Conservation (phyloP, 2,888 invertebrate species). For the Cantharis nigra region DNA sequence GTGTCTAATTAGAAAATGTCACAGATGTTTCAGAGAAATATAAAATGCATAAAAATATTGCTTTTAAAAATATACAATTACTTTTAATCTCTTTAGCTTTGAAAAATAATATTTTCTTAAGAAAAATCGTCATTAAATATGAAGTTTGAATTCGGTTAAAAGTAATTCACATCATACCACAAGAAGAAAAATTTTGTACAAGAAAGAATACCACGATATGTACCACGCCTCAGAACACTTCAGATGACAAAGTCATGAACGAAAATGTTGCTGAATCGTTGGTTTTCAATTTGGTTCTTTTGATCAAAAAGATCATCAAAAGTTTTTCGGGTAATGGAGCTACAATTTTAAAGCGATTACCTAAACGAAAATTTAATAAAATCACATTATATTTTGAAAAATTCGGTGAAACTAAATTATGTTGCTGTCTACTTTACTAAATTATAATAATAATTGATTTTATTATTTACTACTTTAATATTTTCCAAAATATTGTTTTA, state of each 20-base stretch:
- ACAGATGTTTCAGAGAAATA: not conserved
- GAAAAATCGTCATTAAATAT: not conserved
- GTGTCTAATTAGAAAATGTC: not conserved
- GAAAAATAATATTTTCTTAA: not conserved
- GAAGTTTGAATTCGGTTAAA: not conserved
- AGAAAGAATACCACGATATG: not conserved
- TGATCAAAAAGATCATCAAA: not conserved
- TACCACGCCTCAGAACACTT: not conserved
- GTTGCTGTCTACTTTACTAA: not conserved
- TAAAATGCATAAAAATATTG: not conserved
- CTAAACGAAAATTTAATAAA: not conserved
- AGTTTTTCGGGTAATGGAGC: not conserved
- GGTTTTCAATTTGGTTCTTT: not conserved
- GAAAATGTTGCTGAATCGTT: not conserved
- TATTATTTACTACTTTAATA: not conserved
- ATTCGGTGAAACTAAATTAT: not conserved
- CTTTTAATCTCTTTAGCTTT: not conserved
- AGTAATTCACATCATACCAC: not conserved
- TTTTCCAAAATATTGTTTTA: not conserved
- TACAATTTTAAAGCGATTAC: not conserved
- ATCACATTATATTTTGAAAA: not conserved
- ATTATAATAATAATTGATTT: not conserved
- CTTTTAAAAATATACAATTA: not conserved
- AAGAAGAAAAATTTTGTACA: not conserved
- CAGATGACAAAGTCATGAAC: not conserved